Evolutionary conservation across 1,140 invertebrate genomes (phyloP).

Genomic region (Heterodera carotae): DNA sequence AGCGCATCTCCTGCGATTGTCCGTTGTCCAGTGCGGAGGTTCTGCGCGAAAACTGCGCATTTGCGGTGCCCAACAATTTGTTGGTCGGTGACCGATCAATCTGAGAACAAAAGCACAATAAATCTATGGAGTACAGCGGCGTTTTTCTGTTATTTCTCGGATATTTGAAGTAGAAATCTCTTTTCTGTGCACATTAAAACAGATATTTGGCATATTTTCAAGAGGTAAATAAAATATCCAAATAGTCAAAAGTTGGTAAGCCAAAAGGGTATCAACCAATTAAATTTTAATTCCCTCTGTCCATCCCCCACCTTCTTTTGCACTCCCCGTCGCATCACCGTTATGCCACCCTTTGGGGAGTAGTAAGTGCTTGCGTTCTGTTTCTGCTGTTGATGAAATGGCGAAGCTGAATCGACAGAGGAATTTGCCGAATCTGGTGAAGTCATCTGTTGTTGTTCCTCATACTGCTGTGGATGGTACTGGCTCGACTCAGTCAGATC

Average conservation of each 20-base stretch:
- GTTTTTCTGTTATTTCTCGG: too few species aligned
- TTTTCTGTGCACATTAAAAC: too few species aligned
- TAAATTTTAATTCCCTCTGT: too few species aligned
- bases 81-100: not conserved
- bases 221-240: too few species aligned
- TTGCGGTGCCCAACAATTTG: not conserved
- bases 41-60: not conserved
- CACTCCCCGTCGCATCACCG: constrained; percentile 12
- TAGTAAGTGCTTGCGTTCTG: not conserved
- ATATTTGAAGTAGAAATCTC: too few species aligned
- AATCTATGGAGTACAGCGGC: too few species aligned
- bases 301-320: constrained; percentile 24
- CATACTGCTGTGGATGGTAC: not conserved
- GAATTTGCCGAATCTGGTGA: constrained; percentile 1
- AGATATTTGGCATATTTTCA: too few species aligned
- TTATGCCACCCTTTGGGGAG: not conserved
- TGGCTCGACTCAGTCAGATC: constrained; percentile 43
- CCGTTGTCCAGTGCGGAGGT: not conserved
- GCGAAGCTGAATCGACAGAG: not conserved
- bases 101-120: not conserved
- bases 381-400: not conserved
- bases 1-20: not conserved
- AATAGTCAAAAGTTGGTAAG: too few species aligned
- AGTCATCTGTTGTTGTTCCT: not conserved
- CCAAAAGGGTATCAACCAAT: too few species aligned